A percentile compares a stretch with the other conserved stretches of the same genome.
Conservation (phyloP, 2,797 vertebrate species). For the Alfaro cultratus region DNA sequence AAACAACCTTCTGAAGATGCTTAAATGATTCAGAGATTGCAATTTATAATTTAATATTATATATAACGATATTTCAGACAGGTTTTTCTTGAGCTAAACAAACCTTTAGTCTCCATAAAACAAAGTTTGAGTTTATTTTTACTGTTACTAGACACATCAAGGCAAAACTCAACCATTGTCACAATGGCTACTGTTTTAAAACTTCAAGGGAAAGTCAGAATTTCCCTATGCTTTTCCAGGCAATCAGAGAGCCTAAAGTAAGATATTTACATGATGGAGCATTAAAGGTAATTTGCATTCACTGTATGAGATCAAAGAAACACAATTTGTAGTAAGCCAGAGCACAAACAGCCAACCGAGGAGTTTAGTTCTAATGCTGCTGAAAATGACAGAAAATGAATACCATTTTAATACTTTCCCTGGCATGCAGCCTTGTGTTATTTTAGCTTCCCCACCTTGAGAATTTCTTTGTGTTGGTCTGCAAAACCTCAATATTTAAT, state of each 20-base stretch:
- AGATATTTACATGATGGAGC: not conserved
- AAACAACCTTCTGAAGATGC: not conserved
- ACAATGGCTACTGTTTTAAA: not conserved
- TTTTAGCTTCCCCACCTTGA: not conserved
- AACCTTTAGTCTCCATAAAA: not conserved
- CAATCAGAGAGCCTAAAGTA: not conserved
- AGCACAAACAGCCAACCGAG: not conserved
- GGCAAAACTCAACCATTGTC: not conserved
- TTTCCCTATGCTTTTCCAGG: not conserved
- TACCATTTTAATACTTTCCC: not conserved
- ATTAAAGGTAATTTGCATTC: conserved; percentile 5
- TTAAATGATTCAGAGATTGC: not conserved
- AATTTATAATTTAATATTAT: not conserved
- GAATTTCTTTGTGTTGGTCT: not conserved
- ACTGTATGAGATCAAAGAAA: conserved; percentile 2
- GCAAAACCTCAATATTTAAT: not conserved
- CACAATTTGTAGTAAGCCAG: not conserved
- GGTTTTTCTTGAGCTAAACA: not conserved
- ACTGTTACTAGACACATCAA: not conserved
- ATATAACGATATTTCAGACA: not conserved
- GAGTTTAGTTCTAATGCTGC: not conserved
- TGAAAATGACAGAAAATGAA: not conserved
- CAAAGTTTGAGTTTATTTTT: not conserved
- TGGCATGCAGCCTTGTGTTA: not conserved
- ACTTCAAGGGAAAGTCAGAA: not conserved